Evolutionary conservation across 2,113 vertebrate genomes (phyloP).

Genomic region (Atrichornis clamosus): DNA sequence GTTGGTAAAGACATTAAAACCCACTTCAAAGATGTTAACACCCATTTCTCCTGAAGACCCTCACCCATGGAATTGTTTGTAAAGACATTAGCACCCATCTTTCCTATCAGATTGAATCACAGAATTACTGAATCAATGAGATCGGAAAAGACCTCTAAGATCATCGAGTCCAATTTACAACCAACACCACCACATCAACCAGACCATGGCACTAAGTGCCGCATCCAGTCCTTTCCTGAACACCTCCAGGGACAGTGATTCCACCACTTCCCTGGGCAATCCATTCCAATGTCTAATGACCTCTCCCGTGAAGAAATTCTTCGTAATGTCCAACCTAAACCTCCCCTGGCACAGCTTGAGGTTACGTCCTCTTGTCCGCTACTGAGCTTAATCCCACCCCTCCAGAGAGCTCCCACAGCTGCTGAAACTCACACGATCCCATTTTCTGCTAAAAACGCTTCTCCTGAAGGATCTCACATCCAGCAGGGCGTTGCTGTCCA

Average conservation of each 20-base stretch:
- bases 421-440: background rate
- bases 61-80: no score
- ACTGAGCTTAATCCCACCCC: no score
- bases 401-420: no score
- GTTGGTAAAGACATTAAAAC: no score
- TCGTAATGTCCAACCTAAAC: background rate
- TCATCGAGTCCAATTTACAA: background rate
- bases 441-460: background rate
- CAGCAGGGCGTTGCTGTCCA: accelerated
- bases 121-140: background rate
- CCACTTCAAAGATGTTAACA: no score
- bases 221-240: no score
- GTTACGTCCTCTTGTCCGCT: accelerated
- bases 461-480: no score
- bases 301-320: background rate
- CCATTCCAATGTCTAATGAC: no score
- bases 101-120: accelerated
- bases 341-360: accelerated
- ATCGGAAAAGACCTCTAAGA: background rate
- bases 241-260: background rate
- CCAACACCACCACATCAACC: background rate
- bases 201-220: background rate
- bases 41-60: no score
- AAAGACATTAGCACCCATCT: no score
- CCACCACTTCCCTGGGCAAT: no score